A percentile compares a stretch with the other conserved stretches of the same genome.
These are phyloP conservation scores for Lasioglossum morio DNA, from an alignment of 2,888 invertebrate species.

Conservation along the genomic window DNA sequence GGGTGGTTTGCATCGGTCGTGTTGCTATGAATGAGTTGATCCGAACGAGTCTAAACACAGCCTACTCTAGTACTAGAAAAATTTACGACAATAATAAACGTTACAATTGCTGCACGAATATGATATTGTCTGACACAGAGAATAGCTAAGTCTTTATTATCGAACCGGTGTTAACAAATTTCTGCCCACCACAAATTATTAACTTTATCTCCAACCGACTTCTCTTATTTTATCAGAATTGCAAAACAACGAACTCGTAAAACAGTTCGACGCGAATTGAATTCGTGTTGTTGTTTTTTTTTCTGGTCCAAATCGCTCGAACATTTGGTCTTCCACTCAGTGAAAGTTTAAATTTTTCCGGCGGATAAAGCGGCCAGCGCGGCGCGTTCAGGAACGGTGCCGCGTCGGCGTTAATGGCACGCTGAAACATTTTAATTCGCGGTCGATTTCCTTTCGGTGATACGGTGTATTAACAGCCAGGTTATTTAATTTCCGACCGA, in stretches of 20 bases:
- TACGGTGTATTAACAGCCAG: background rate
- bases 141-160: too few species aligned
- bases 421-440: slow-evolving; percentile 14
- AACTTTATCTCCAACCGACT: background rate
- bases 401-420: background rate
- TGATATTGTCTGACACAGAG: too few species aligned
- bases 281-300: background rate
- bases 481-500: slow-evolving; percentile 20
- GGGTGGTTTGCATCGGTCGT: too few species aligned
- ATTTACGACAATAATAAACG: too few species aligned
- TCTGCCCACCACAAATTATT: too few species aligned
- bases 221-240: background rate
- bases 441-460: slow-evolving; percentile 1
- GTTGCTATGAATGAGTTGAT: too few species aligned
- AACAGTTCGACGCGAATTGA: background rate
- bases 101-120: too few species aligned
- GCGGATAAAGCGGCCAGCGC: background rate
- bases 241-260: background rate
- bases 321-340: background rate
- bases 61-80: too few species aligned
- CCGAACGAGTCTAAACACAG: too few species aligned
- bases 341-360: background rate
- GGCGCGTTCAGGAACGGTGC: background rate
- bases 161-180: too few species aligned
- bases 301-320: background rate